These are phyloP conservation scores for Oryzias sinensis DNA, from an alignment of 2,797 vertebrate species.

Conservation along the genomic window DNA sequence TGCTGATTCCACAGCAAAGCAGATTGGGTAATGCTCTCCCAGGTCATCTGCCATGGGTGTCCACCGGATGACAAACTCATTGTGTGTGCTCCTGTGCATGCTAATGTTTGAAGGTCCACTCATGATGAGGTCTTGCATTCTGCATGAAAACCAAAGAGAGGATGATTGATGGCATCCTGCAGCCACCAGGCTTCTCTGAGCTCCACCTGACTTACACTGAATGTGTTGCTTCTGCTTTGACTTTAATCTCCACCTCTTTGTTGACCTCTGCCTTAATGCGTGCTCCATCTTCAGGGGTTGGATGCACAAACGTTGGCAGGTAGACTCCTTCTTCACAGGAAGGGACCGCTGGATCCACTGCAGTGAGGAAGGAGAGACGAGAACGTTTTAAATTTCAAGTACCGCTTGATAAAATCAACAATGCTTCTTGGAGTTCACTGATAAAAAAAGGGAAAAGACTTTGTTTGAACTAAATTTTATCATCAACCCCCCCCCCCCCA, in stretches of 20 bases:
- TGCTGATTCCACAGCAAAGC: slow-evolving; percentile 61
- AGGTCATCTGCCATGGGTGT: slow-evolving; percentile 43
- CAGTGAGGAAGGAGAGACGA: not conserved
- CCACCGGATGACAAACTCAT: slow-evolving; percentile 60
- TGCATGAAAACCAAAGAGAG: slow-evolving; percentile 9
- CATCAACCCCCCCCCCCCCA: too few relatives aligned
- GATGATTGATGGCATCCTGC: not conserved
- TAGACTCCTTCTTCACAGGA: slow-evolving; percentile 61
- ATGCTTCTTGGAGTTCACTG: too few relatives aligned
- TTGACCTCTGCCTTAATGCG: slow-evolving; percentile 37
- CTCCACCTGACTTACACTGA: slow-evolving; percentile 38
- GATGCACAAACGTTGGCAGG: slow-evolving; percentile 54
- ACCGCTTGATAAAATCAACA: too few relatives aligned
- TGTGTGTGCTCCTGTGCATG: slow-evolving; percentile 36
- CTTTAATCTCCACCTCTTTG: slow-evolving; percentile 51
- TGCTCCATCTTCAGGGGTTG: slow-evolving; percentile 53
- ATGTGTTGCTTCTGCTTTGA: slow-evolving; percentile 46
- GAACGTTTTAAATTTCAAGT: too few relatives aligned
- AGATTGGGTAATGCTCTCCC: slow-evolving; percentile 53
- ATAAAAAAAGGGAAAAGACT: too few relatives aligned
- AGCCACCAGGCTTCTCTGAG: not conserved
- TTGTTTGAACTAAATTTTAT: too few relatives aligned
- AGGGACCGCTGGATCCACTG: slow-evolving; percentile 60
- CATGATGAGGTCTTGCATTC: slow-evolving; percentile 55
- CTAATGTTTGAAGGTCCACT: slow-evolving; percentile 60